Base-by-base conservation (phyloP, 2,888 invertebrate genomes). In the Thyatira batis region DNA sequence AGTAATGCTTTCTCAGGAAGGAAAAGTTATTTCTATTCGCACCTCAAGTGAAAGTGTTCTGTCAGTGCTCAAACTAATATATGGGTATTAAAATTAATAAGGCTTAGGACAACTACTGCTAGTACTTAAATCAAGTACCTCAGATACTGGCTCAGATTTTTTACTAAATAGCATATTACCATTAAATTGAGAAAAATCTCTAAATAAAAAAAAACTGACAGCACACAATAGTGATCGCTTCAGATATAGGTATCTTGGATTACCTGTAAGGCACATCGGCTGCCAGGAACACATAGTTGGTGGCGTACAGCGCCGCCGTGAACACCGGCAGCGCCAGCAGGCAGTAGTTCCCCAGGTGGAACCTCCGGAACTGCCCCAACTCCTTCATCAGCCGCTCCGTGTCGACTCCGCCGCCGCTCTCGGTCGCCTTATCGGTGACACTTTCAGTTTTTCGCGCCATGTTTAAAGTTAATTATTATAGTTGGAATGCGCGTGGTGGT, bases 231-330 rank as follows among this genome's bases (percentile, higher is more conserved):
- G n/a, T n/a, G n/a, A n/a, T n/a, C n/a, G n/a, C n/a, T n/a, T n/a
- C n/a, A n/a, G n/a, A n/a, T n/a, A n/a, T n/a, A 39, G 2, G 0
- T 17, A 17, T 1, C 30, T 10, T 30, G n/a, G 3, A n/a, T 51
- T 51, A 90, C 89, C 90, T 87, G 84, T 90, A 89, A 0, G 80
- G 75, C 25, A 89, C 87, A 25, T 89, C 87, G 0, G 74, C 90
- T 0, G 89, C 89, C 21, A 89, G 67, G 72, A 91, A 90, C 54
- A 91, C 79, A 59, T 87, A 91, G 76, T 87, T 90, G 69, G 76
- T 78, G 43, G 68, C 82, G 61, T 89, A 85, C 6, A 83, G 33
- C 0, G 89, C 78, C 1, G 84, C 82, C 27, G 73, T 61, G 52
- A 68, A 81, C 21, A 73, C 71, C 2, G 73, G 65, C 52, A 87